Conservation (phyloP, 2,888 invertebrate genomes). For the Deroplatys truncata region DNA sequence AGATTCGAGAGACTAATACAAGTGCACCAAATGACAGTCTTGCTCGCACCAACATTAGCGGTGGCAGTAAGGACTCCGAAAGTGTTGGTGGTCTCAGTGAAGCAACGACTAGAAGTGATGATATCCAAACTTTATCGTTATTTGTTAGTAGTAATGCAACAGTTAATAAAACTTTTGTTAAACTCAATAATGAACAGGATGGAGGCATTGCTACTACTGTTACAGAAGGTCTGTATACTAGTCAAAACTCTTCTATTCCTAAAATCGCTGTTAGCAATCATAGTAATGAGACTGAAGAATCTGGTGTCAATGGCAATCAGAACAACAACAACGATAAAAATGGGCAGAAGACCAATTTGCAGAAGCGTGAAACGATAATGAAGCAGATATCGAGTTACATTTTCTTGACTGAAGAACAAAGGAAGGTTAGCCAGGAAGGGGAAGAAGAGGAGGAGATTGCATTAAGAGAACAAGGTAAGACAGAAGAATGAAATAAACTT, state of each 20-base stretch:
- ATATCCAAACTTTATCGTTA: conserved; percentile 19
- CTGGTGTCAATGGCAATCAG: conserved; percentile 3
- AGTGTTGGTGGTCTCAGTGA: conserved; percentile 10
- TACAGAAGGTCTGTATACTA: conserved; percentile 13
- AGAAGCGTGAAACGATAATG: conserved; percentile 24
- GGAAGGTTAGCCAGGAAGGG: neutral
- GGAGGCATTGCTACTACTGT: conserved; percentile 1
- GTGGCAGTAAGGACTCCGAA: conserved; percentile 9
- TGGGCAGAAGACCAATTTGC: conserved; percentile 8
- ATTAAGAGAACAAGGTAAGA: neutral
- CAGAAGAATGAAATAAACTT: neutral
- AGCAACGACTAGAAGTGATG: conserved; percentile 17
- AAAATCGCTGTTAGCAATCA: conserved; percentile 17
- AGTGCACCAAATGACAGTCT: neutral
- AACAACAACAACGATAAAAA: neutral
- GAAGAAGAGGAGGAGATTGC: neutral
- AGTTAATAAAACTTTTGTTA: conserved; percentile 11
- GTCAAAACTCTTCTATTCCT: conserved; percentile 11
- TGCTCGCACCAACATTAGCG: neutral
- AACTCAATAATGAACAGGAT: neutral
- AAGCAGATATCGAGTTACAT: neutral
- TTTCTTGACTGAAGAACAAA: conserved; percentile 8
- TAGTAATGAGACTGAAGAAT: conserved; percentile 24
- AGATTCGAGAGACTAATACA: conserved; percentile 24
- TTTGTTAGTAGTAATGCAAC: conserved; percentile 12